These are phyloP conservation scores for Neodiprion virginianus DNA, from an alignment of 1,140 invertebrate genomes.

Conservation along the genomic window DNA sequence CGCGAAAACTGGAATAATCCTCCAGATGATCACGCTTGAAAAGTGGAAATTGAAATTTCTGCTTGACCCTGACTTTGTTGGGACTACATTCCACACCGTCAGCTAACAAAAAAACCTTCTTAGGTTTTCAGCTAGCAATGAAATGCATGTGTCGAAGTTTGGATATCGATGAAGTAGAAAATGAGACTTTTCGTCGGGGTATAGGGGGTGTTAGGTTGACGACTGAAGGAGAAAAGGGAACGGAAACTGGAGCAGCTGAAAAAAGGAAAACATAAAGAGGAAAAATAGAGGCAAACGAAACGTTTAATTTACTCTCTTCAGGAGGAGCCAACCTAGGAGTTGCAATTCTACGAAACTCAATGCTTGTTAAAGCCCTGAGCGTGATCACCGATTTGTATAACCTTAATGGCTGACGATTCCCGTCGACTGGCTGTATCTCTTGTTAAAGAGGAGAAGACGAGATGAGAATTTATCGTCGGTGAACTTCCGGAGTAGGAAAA, in stretches of 20 bases:
- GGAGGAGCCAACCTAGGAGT: slow-evolving; percentile 18
- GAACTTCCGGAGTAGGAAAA: background rate
- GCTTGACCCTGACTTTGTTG: too few species aligned
- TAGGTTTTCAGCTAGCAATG: too few species aligned
- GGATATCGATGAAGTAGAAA: background rate
- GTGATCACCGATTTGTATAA: slow-evolving; percentile 45
- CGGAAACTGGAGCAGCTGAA: too few species aligned
- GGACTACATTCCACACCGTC: too few species aligned
- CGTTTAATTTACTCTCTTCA: slow-evolving; percentile 39
- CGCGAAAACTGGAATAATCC: too few species aligned
- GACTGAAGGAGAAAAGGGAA: background rate
- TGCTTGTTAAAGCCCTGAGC: slow-evolving; percentile 37
- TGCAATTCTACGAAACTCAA: slow-evolving; percentile 35
- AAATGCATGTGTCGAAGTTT: background rate
- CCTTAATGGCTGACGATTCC: slow-evolving; percentile 35
- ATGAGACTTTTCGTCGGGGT: slow-evolving; percentile 11
- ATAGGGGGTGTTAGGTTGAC: slow-evolving; percentile 16
- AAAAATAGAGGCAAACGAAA: slow-evolving; percentile 33
- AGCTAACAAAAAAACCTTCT: too few species aligned
- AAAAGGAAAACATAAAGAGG: too few species aligned
- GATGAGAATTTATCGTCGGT: background rate
- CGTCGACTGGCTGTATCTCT: background rate
- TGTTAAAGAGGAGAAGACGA: slow-evolving; percentile 7
- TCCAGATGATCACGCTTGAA: too few species aligned
- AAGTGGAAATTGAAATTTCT: too few species aligned